Percentiles rank a stretch among this genome's conserved stretches.
These are phyloP conservation scores for Prochilodus magdalenae DNA, from an alignment of 2,113 vertebrate species.

Conservation along the genomic window DNA sequence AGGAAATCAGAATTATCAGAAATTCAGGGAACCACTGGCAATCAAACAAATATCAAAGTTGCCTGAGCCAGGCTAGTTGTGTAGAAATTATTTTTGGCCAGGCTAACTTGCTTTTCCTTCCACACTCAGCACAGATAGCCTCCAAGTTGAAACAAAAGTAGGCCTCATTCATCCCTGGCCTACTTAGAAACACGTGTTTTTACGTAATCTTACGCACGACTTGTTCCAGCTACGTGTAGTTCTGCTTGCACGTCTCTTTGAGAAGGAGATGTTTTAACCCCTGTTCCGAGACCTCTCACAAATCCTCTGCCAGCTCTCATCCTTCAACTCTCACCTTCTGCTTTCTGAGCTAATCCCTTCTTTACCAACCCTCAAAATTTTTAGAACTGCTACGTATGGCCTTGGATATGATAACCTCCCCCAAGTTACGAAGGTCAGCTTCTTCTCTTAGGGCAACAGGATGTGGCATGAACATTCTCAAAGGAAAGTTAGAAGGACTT, in stretches of 20 bases:
- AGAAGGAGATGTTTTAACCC: slow-evolving; percentile 26
- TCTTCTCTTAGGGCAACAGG: slow-evolving; percentile 30
- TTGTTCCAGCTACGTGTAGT: slow-evolving; percentile 42
- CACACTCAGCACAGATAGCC: slow-evolving; percentile 33
- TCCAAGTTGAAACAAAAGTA: slow-evolving; percentile 22
- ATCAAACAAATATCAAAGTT: slow-evolving; percentile 16
- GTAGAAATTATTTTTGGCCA: slow-evolving; percentile 1
- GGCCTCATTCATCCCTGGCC: slow-evolving; percentile 28
- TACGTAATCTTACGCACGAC: slow-evolving; percentile 46
- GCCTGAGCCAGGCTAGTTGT: neutral
- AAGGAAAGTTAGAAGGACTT: slow-evolving; percentile 20
- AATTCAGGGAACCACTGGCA: neutral
- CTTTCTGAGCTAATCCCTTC: slow-evolving; percentile 28
- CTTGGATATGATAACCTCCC: slow-evolving; percentile 10
- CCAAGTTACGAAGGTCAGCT: slow-evolving; percentile 5
- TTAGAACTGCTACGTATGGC: slow-evolving; percentile 10
- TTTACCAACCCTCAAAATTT: neutral
- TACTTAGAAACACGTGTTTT: slow-evolving; percentile 45
- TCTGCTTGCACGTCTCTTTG: slow-evolving; percentile 14
- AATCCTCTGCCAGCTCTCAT: slow-evolving; percentile 24
- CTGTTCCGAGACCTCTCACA: slow-evolving; percentile 16
- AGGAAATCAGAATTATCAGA: neutral
- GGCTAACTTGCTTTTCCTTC: slow-evolving; percentile 25
- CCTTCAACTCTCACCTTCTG: neutral
- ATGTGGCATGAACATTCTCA: slow-evolving; percentile 7